Conservation (phyloP, 2,113 vertebrate genomes). For the Tauraco erythrolophus region DNA sequence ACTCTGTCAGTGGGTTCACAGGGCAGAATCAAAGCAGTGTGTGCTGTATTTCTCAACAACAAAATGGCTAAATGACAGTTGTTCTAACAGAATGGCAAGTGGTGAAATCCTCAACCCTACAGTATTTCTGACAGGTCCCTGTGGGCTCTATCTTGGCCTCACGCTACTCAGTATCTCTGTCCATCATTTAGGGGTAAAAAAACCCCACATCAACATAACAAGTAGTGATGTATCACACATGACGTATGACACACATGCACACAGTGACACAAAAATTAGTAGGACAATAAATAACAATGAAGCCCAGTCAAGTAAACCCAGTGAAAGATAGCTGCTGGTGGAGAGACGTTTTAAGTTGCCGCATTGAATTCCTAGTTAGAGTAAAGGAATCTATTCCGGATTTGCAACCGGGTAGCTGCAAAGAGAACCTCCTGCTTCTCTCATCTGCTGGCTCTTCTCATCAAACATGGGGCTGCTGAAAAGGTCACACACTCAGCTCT, state of each 20-base stretch:
- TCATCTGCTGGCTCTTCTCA: neutral
- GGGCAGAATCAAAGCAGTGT: neutral
- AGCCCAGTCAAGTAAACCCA: neutral
- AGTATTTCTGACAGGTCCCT: neutral
- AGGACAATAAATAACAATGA: neutral
- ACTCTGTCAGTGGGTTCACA: neutral
- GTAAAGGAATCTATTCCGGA: neutral
- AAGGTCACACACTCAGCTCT: neutral
- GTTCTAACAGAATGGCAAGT: neutral
- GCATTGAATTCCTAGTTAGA: neutral
- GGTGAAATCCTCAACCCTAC: neutral
- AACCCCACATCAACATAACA: neutral
- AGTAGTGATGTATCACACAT: neutral
- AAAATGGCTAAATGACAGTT: neutral
- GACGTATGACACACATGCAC: neutral
- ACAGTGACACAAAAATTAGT: neutral
- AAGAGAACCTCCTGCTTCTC: neutral
- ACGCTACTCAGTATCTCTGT: neutral
- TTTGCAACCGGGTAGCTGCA: neutral
- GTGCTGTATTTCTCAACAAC: neutral
- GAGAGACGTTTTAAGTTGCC: neutral
- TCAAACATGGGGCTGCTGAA: neutral
- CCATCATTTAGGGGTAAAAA: neutral
- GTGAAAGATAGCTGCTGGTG: neutral
- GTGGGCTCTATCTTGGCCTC: neutral